Evolutionary conservation across 1,140 invertebrate species (phyloP), one percentile per base, ranked within the genome.

Genomic region (Macrotrachela quadricornifera): DNA sequence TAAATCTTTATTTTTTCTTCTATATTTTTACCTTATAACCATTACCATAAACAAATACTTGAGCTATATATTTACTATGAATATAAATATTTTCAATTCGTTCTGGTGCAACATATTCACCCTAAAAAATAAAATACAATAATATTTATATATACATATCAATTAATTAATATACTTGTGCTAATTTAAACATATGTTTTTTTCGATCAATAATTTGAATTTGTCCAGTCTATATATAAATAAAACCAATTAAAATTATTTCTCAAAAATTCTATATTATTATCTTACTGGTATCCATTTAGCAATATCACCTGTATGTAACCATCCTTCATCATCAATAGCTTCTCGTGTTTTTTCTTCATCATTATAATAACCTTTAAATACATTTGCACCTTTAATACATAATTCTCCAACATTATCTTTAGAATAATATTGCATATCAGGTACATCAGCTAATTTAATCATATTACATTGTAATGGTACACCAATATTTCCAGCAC

Each of bases 71-170:
- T 60, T 83, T 80, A 69, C 83, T 86, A 62, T 83, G 76, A 50
- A 83, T 78, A 66, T 96, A 95, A 63, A 94, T 85, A 68, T 85
- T 91, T 74, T 97, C 92, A 61, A 99, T 92, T 75, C 95, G 96
- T 71, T 96, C 91, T 50, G 91, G 90, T 59, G 92, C 87, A 65
- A 97, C 91, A 62, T 96, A 97, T 73, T 96, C 91, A 56, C 91
- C 21, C 21, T 30, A 30, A 8, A 30, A 30, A 4, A 8, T 4
- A 30, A 2, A 30, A 8, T 30, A 30, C 2, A 8, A 8, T 30
- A 30, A 4, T 30, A 4, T 30, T 4, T 30, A 30, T 4, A 4
- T 4, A 30, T 30, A 30, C 21, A 30, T 4, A 30, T 30, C 21
- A 30, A 30, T 2, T 30, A 4, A 4, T 4, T 30, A 30, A 30